Base-by-base conservation (phyloP, 2,888 invertebrate species). In the Crematogaster levior region DNA sequence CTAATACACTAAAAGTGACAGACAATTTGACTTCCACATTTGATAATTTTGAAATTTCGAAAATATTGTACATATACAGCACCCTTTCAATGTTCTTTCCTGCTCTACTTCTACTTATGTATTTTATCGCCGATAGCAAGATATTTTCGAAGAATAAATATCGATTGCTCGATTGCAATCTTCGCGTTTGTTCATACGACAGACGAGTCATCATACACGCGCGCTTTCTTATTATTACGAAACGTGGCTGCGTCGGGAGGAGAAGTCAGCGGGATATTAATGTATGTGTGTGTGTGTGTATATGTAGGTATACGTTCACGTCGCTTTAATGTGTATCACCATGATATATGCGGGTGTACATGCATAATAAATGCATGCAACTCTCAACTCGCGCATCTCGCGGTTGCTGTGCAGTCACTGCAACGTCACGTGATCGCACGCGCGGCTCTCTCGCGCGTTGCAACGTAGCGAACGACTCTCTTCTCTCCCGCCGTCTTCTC, bases 221-320 rank as follows among this genome's bases (percentile, higher is more conserved):
- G 24, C 81, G 81, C 74, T 81, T 81, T 79, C 83, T 83, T 81
- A 81, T 81, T 81, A 81, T 85, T 85, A 82, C 51, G 77, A 82
- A 85, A 82, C 81, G 46, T 65, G 73, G 60, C 77, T 77, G 60
- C 27, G 66, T 24, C 56, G 56, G 61, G 46, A 21, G 12, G 73
- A 43, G 58, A 66, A 60, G 82, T 43, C 73, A 27, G 48, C 30
- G 40, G 65, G 27, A 56, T 15, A 27, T 56, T 40, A 60, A 53
- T 18, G 12, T 30, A 30, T 6, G 53, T 43, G 5, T 43, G 37
- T 48, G 15, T 66, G 7, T 34, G 15, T 10, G 68, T 30, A 6
- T 21, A n/a, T 18, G 51, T 27, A n/a, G 18, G 6, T 37, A 37
- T 24, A 9, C 1, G 24, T 24, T n/a, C 21, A 21, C 43, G 58